phyloP scores from a whole-genome alignment of 1,140 invertebrate genomes.

The Ceratitis capitata region DNA sequence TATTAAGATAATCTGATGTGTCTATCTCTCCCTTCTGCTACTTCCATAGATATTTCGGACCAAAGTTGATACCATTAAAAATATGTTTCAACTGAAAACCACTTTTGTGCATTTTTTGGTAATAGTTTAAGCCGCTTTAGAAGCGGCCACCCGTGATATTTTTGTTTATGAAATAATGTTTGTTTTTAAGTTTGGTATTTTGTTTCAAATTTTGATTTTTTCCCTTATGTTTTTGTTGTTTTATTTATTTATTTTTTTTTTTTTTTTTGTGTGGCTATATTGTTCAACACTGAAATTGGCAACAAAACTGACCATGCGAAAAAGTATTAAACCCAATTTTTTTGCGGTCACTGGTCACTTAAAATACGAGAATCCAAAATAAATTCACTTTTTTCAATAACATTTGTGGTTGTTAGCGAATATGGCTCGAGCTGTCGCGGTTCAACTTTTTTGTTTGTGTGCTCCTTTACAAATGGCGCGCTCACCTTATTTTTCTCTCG shows the following conservation, averaged over 20 bases:
- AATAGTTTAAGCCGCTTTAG: background rate
- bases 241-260: background rate
- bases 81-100: too few relatives aligned
- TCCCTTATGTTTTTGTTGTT: background rate
- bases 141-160: background rate
- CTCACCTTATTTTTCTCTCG: background rate
- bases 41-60: too few relatives aligned
- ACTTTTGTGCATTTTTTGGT: too few relatives aligned
- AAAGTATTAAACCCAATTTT: background rate
- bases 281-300: background rate
- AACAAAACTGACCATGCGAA: background rate
- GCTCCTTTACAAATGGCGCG: background rate
- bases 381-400: background rate
- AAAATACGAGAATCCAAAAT: background rate
- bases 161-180: background rate
- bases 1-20: too few relatives aligned
- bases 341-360: background rate
- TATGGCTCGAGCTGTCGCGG: background rate
- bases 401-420: background rate
- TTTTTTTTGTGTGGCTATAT: background rate
- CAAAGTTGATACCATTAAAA: too few relatives aligned
- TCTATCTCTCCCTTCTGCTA: too few relatives aligned
- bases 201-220: background rate
- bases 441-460: background rate
- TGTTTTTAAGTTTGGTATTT: background rate